Evolutionary conservation across 1,140 invertebrate species (phyloP).

Genomic region (Antheraea pernyi): DNA sequence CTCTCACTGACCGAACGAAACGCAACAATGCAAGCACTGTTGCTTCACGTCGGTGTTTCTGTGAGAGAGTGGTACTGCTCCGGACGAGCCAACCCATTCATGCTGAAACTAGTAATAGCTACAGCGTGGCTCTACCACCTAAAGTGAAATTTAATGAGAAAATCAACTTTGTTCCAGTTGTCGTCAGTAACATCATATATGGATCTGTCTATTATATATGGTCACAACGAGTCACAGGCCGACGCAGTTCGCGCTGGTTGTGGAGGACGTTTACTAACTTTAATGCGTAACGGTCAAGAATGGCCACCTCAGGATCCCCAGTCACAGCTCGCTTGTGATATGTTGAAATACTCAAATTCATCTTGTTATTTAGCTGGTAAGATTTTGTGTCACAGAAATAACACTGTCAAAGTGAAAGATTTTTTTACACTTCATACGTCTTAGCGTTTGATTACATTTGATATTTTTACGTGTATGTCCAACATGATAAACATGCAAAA

Average conservation of each 20-base stretch:
- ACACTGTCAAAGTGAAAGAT: no score
- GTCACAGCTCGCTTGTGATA: background rate
- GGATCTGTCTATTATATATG: slow-evolving; percentile 21
- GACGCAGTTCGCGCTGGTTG: slow-evolving; percentile 8
- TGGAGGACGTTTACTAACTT: slow-evolving; percentile 13
- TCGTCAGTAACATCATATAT: slow-evolving; percentile 19
- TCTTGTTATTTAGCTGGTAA: slow-evolving; percentile 23
- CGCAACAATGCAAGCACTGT: no score
- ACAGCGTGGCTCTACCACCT: no score
- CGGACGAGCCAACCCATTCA: no score
- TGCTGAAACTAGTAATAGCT: no score
- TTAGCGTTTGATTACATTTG: no score
- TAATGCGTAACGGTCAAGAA: slow-evolving; percentile 15
- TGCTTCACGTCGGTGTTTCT: no score
- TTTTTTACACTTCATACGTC: no score
- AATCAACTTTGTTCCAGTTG: slow-evolving; percentile 12
- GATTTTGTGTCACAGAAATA: background rate
- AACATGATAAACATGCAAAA: no score
- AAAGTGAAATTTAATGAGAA: background rate
- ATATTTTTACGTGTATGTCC: no score
- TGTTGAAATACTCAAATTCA: slow-evolving; percentile 2
- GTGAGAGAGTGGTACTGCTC: no score
- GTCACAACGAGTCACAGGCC: slow-evolving; percentile 1
- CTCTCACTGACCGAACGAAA: no score
- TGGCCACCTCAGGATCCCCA: slow-evolving; percentile 21